Percentiles rank a stretch among this genome's conserved stretches.
These are phyloP conservation scores for Melinopterus prodromus DNA, from an alignment of 2,888 invertebrate species.

Conservation along the genomic window DNA sequence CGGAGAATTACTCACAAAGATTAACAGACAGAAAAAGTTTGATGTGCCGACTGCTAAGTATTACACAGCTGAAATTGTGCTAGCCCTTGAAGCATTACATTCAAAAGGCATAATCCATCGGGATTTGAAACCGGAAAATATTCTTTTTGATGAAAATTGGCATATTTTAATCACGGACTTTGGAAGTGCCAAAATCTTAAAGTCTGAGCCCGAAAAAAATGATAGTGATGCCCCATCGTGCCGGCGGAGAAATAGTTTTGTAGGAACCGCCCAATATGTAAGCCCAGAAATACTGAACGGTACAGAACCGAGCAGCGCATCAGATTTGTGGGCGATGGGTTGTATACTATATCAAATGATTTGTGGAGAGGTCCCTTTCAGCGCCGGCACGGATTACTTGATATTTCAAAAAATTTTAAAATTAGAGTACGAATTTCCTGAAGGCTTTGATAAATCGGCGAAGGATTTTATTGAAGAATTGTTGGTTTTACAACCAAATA, in stretches of 20 bases:
- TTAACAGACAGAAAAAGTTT: constrained; percentile 90
- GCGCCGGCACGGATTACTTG: constrained; percentile 91
- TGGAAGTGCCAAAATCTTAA: constrained; percentile 64
- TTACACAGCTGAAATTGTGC: constrained; percentile 92
- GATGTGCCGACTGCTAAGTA: constrained; percentile 89
- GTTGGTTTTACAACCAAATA: constrained; percentile 80
- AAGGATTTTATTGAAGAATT: constrained; percentile 88
- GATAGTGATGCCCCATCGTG: constrained; percentile 56
- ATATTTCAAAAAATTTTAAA: constrained; percentile 96
- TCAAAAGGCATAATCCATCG: constrained; percentile 90
- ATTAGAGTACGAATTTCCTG: constrained; percentile 90
- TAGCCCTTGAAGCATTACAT: constrained; percentile 92
- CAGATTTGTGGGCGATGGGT: constrained; percentile 97
- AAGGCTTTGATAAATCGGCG: constrained; percentile 87
- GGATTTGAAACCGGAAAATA: constrained; percentile 98
- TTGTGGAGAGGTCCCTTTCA: constrained; percentile 91
- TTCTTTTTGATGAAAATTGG: constrained; percentile 93
- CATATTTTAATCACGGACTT: constrained; percentile 97
- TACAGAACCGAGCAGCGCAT: constrained; percentile 74
- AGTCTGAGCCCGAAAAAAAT: constrained; percentile 44
- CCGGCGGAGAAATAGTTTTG: constrained; percentile 84
- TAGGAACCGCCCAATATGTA: constrained; percentile 98
- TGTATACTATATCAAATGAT: constrained; percentile 98
- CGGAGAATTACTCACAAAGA: constrained; percentile 92
- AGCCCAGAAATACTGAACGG: constrained; percentile 94